These are phyloP conservation scores for Ophion slaviceki DNA, from an alignment of 2,888 invertebrate genomes.

Conservation along the genomic window DNA sequence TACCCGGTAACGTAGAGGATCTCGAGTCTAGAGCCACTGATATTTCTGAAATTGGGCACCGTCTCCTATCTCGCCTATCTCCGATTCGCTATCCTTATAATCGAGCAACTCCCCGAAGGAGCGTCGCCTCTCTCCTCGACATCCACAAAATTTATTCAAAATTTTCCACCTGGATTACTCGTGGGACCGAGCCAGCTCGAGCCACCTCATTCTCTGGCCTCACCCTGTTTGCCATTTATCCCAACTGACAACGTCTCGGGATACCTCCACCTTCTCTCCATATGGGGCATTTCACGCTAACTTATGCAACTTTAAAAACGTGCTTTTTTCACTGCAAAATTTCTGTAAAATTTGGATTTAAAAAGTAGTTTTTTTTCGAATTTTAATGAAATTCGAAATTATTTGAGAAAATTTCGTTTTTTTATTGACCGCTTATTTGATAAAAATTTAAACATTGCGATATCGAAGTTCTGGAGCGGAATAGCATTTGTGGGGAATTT, in stretches of 20 bases:
- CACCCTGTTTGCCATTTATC: constrained; percentile 51
- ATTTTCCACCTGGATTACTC: constrained; percentile 65
- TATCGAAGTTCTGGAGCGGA: no score
- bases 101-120: constrained; percentile 54
- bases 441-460: no score
- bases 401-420: no score
- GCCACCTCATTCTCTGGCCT: constrained; percentile 29
- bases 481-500: no score
- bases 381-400: neutral
- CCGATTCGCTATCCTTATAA: constrained; percentile 55
- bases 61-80: constrained; percentile 6
- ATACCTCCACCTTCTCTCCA: constrained; percentile 10
- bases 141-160: constrained; percentile 64
- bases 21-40: constrained; percentile 10
- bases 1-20: constrained; percentile 1
- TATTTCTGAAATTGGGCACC: constrained; percentile 18
- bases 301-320: neutral
- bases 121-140: constrained; percentile 27
- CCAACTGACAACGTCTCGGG: constrained; percentile 49
- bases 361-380: neutral
- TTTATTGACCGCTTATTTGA: neutral
- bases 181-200: constrained; percentile 55
- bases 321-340: neutral
- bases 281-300: neutral
- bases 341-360: no score